A percentile compares a stretch with the other conserved stretches of the same genome.
These are phyloP conservation scores for Riptortus pedestris DNA, from an alignment of 1,140 invertebrate genomes.

Conservation along the genomic window DNA sequence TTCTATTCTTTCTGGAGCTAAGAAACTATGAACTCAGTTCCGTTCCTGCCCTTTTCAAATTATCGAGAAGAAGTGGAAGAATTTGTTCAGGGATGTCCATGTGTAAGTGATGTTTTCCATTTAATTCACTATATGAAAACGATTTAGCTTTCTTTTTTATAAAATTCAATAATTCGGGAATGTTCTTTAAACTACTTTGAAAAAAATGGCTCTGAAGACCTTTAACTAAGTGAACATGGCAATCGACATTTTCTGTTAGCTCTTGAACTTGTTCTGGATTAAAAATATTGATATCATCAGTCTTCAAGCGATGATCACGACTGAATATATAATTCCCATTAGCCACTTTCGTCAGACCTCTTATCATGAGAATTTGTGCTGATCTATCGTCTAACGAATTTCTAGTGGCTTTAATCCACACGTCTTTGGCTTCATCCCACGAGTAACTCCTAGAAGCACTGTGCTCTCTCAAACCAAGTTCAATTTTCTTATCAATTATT, in stretches of 20 bases:
- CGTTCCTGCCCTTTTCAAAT: too few relatives aligned
- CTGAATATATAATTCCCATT: conserved; percentile 49
- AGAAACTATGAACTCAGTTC: too few relatives aligned
- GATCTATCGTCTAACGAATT: conserved; percentile 54
- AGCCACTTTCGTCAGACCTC: conserved; percentile 49
- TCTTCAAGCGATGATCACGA: conserved; percentile 50
- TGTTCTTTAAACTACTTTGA: conserved; percentile 52
- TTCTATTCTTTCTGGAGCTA: too few relatives aligned
- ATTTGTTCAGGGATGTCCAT: conserved; percentile 63
- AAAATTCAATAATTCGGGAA: conserved; percentile 48
- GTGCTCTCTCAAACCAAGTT: conserved; percentile 45
- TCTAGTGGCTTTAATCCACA: conserved; percentile 51
- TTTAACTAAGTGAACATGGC: conserved; percentile 64
- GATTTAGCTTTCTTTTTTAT: conserved; percentile 47
- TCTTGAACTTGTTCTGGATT: conserved; percentile 52
- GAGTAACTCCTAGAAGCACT: conserved; percentile 11
- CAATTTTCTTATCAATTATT: conserved; percentile 59
- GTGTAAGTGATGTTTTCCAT: conserved; percentile 75
- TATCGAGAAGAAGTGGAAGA: conserved; percentile 32
- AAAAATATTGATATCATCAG: conserved; percentile 52
- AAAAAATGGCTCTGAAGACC: conserved; percentile 53
- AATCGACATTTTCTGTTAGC: conserved; percentile 58
- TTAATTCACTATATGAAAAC: conserved; percentile 56
- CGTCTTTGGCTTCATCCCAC: conserved; percentile 24
- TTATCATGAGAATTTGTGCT: conserved; percentile 56